Evolutionary conservation across 1,140 invertebrate genomes (phyloP), one percentile per base, ranked within the genome.

Genomic region (Mylabris phalerata): DNA sequence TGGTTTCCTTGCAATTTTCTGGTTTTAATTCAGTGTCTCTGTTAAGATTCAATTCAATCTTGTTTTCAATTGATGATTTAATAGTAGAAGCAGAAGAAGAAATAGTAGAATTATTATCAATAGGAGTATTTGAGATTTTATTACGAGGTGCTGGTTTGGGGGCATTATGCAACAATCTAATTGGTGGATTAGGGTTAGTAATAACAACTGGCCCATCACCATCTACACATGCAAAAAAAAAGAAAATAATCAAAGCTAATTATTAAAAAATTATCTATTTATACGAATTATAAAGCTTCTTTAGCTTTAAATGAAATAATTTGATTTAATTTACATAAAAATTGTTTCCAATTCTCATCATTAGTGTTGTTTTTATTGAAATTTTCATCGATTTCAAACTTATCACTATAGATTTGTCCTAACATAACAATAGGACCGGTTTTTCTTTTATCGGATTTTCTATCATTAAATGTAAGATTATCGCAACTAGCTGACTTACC

Each of bases 261-360:
- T 7, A 7, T 1, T 10, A 9, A 6, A 42, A 40, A 42, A 19
- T 11, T 11, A 3, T 32, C 19, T 1, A 19, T 19, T 19, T 19
- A 19, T 19, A 19, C 19, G 19, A 19, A 24, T 57, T 46, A 63
- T 11, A 66, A 50, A 48, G 62, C 59, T 27, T 63, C 61, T 49
- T 41, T 47, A 10, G 40, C 56, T 58, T 64, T 69, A 48, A 26
- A 50, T 47, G 57, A 51, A 19, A 67, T 66, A 9, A 69, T 67
- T 7, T 61, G 61, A 48, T 69, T 62, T 10, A 69, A 54, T 52
- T 69, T 66, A 3, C 48, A 45, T 40, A 67, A 58, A 50, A 69
- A 69, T 40, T 66, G 41, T 7, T 62, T 59, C 65, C 66, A 66
- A 42, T 66, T 61, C 47, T 64, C 63, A 55, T 67, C 60, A 26